Evolutionary conservation across 1,140 invertebrate species (phyloP).

Genomic region (Rhyacophila brunnea): DNA sequence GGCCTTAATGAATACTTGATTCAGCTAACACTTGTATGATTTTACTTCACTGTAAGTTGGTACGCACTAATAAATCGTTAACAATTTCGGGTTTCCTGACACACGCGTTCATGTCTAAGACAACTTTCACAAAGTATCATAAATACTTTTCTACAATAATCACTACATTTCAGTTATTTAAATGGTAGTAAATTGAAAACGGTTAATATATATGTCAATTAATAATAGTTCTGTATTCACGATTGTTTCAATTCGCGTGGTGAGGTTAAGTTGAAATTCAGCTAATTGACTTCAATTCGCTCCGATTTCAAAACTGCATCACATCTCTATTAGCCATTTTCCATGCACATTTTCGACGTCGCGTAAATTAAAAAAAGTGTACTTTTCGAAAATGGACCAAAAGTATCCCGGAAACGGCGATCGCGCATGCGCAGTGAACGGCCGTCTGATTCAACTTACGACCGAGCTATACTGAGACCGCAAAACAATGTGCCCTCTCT

Average conservation of each 20-base stretch:
- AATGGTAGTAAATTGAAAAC: too few relatives aligned
- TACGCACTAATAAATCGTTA: too few relatives aligned
- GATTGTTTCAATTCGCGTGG: too few relatives aligned
- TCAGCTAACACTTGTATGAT: too few relatives aligned
- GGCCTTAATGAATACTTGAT: too few relatives aligned
- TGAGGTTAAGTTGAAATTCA: slow-evolving; percentile 9
- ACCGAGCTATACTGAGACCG: not conserved
- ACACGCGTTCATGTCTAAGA: slow-evolving; percentile 15
- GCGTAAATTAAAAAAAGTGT: slow-evolving; percentile 2
- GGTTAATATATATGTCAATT: too few relatives aligned
- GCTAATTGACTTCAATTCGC: slow-evolving; percentile 1
- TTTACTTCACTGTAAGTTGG: too few relatives aligned
- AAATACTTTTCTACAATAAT: not conserved
- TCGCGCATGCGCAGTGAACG: slow-evolving; percentile 23
- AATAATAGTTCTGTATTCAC: too few relatives aligned
- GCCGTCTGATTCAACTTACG: slow-evolving; percentile 12
- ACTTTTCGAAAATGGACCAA: slow-evolving; percentile 15
- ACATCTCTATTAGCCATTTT: slow-evolving; percentile 9
- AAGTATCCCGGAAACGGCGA: slow-evolving; percentile 21
- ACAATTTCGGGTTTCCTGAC: slow-evolving; percentile 9
- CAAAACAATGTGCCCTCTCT: slow-evolving; percentile 5
- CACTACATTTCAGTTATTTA: not conserved
- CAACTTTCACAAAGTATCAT: not conserved
- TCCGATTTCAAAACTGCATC: not conserved
- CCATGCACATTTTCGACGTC: slow-evolving; percentile 12